phyloP scores from a whole-genome alignment of 2,113 vertebrate genomes.

The Rhipidura dahli region DNA sequence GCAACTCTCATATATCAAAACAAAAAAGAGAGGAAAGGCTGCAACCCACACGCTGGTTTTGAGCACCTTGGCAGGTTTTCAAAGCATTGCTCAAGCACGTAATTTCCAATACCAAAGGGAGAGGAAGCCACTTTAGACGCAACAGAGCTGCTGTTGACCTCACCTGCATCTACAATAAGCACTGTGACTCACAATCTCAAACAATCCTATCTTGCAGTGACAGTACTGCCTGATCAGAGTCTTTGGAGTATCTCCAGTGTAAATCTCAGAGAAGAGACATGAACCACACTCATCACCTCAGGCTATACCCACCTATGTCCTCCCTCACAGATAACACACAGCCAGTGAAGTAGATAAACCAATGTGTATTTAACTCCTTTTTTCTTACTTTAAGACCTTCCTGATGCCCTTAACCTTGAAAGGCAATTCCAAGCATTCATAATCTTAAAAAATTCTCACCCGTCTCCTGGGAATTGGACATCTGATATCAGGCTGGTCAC shows the following conservation, averaged over 20 bases:
- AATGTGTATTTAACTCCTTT: background rate
- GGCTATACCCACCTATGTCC: background rate
- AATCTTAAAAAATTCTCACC: slow-evolving; percentile 72
- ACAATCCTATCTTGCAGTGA: background rate
- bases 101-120: background rate
- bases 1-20: background rate
- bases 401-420: background rate
- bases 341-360: fast-evolving
- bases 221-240: slow-evolving; percentile 64
- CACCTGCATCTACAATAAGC: fast-evolving
- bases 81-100: background rate
- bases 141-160: background rate
- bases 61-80: background rate
- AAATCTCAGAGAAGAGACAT: slow-evolving; percentile 79
- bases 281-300: slow-evolving; percentile 72
- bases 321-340: background rate
- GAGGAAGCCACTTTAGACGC: background rate
- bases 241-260: slow-evolving; percentile 59
- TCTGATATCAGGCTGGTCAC: slow-evolving; percentile 97
- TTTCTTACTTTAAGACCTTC: background rate
- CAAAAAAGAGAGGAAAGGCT: background rate
- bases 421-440: background rate
- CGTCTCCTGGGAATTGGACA: slow-evolving; percentile 96
- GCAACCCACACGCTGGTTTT: background rate
- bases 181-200: background rate